Percentiles rank a stretch among this genome's conserved stretches.
Evolutionary conservation across 2,797 vertebrate species (phyloP).

Genomic region (Euthynnus affinis): DNA sequence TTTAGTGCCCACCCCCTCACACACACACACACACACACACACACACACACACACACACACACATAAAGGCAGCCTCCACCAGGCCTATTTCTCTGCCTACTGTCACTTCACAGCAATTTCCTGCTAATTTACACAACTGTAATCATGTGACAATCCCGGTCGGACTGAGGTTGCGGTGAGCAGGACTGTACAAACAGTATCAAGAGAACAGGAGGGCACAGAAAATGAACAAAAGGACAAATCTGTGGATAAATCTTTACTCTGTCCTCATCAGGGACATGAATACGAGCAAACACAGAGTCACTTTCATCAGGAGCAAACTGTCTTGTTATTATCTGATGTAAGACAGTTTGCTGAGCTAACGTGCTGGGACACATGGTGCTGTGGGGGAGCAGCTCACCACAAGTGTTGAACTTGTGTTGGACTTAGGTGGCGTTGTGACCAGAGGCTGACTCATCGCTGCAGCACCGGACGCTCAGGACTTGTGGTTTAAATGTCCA

Average conservation of each 20-base stretch:
- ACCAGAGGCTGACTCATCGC: slow-evolving; percentile 73
- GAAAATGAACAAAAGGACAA: slow-evolving; percentile 45
- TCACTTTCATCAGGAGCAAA: slow-evolving; percentile 25
- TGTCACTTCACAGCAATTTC: slow-evolving; percentile 31
- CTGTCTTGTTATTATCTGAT: slow-evolving; percentile 40
- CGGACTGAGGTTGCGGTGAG: slow-evolving; percentile 23
- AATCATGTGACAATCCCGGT: slow-evolving; percentile 49
- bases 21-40: slow-evolving; percentile 27
- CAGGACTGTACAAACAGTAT: slow-evolving; percentile 44
- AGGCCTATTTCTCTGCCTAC: slow-evolving; percentile 14
- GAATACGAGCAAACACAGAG: not conserved
- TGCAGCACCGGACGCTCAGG: slow-evolving; percentile 59
- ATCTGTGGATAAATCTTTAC: slow-evolving; percentile 28
- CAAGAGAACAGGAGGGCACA: slow-evolving; percentile 3
- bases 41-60: slow-evolving; percentile 24
- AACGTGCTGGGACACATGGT: slow-evolving; percentile 52
- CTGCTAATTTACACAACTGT: slow-evolving; percentile 32
- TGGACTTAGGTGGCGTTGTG: slow-evolving; percentile 69
- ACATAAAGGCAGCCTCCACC: slow-evolving; percentile 10
- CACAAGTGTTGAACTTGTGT: slow-evolving; percentile 70
- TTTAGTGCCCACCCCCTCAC: slow-evolving; percentile 47
- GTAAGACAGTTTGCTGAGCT: slow-evolving; percentile 50
- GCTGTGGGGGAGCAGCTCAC: slow-evolving; percentile 41
- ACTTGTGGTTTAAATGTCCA: slow-evolving; percentile 60
- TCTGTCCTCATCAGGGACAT: slow-evolving; percentile 5